These are phyloP conservation scores for Chironomus tepperi DNA, from an alignment of 1,140 invertebrate species.

Conservation along the genomic window DNA sequence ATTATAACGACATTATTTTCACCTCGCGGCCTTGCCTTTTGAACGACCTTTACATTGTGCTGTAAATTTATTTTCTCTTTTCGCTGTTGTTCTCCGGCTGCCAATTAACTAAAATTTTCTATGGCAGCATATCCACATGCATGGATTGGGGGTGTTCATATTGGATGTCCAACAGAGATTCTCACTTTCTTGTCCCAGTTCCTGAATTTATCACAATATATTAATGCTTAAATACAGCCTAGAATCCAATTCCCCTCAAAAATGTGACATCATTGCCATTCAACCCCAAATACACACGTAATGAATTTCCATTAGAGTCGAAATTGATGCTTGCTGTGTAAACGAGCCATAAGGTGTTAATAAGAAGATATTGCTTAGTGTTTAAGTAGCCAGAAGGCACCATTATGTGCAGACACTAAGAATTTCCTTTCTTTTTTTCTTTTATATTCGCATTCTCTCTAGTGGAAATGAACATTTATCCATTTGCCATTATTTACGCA, in stretches of 20 bases:
- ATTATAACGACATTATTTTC: constrained; percentile 14
- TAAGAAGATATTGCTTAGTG: constrained; percentile 1
- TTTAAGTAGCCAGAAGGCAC: neutral
- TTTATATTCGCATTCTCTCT: too few relatives aligned
- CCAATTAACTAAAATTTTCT: neutral
- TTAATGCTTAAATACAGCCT: too few relatives aligned
- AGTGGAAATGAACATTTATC: neutral
- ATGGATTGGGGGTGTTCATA: too few relatives aligned
- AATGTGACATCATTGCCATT: neutral
- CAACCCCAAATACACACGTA: neutral
- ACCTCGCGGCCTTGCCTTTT: neutral
- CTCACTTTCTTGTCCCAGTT: too few relatives aligned
- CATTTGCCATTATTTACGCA: constrained; percentile 3
- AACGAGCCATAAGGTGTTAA: constrained; percentile 1
- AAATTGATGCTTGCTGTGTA: neutral
- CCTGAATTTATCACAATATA: too few relatives aligned
- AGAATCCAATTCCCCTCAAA: too few relatives aligned
- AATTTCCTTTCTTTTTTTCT: too few relatives aligned
- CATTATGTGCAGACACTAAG: neutral
- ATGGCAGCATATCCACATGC: too few relatives aligned
- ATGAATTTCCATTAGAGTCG: neutral
- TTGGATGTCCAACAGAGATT: too few relatives aligned
- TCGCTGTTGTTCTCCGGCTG: neutral
- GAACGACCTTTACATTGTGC: neutral
- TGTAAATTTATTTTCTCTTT: constrained; percentile 7